These are phyloP conservation scores for Aselliscus stoliczkanus DNA, from an alignment of 2,797 vertebrate genomes.

Conservation along the genomic window DNA sequence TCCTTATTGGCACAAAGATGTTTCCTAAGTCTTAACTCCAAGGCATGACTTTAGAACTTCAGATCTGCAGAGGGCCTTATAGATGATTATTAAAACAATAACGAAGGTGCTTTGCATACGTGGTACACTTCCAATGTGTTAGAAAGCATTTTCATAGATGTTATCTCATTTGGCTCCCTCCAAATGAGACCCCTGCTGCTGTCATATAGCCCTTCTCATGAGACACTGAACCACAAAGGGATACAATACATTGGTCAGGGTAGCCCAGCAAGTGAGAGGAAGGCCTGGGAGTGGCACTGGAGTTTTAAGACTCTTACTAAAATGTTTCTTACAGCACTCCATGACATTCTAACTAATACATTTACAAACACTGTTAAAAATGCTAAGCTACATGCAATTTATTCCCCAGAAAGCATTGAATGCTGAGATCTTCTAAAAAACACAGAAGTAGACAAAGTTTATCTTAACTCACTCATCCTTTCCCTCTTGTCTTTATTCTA, in stretches of 20 bases:
- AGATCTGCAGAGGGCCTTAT: not conserved
- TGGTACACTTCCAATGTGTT: not conserved
- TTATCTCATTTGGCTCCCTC: not conserved
- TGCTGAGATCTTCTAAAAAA: not conserved
- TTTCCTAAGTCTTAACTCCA: not conserved
- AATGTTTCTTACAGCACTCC: not conserved
- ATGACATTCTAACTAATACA: not conserved
- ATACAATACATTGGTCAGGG: not conserved
- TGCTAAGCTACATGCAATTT: not conserved
- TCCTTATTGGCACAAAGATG: not conserved
- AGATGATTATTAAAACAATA: not conserved
- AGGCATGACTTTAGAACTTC: not conserved
- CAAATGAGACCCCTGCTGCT: not conserved
- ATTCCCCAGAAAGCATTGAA: not conserved
- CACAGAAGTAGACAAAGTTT: not conserved
- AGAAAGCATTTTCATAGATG: not conserved
- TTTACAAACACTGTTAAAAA: not conserved
- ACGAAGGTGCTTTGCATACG: not conserved
- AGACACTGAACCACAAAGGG: not conserved
- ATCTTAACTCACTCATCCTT: not conserved
- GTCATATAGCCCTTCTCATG: not conserved
- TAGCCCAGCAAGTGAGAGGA: not conserved
- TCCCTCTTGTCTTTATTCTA: not conserved
- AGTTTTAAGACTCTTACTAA: not conserved
- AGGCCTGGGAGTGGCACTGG: not conserved